A percentile compares a stretch with the other conserved stretches of the same genome.
phyloP scores from a whole-genome alignment of 2,113 vertebrate genomes.

The Lucifuga dentata region DNA sequence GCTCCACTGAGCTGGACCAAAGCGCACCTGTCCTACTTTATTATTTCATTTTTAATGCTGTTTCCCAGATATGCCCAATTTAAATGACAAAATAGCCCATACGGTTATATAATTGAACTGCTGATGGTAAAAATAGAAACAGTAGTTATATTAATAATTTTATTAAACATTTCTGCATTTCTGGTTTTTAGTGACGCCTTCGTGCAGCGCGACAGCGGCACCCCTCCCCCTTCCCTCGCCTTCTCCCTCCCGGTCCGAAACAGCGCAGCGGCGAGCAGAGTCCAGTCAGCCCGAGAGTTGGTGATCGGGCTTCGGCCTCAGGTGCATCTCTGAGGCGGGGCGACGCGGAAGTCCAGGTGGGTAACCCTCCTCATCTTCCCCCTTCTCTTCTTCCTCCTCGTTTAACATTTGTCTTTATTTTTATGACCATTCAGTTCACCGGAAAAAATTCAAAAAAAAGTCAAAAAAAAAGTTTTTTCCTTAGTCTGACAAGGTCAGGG shows the following conservation, averaged over 20 bases:
- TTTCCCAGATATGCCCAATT: background rate
- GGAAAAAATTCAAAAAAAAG: too few relatives aligned
- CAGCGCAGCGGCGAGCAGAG: constrained; percentile 26
- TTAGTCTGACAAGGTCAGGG: too few relatives aligned
- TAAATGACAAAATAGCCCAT: background rate
- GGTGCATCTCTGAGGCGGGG: constrained; percentile 80
- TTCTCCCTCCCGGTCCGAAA: constrained; percentile 31
- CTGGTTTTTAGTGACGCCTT: constrained; percentile 55
- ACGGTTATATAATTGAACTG: too few relatives aligned
- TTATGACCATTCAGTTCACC: too few relatives aligned
- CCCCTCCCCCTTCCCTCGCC: background rate
- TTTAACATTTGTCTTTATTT: background rate
- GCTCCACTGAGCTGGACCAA: constrained; percentile 35
- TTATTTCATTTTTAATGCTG: background rate
- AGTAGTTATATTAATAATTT: too few relatives aligned
- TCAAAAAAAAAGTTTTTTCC: too few relatives aligned
- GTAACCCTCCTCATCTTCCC: constrained; percentile 33
- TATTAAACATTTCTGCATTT: background rate
- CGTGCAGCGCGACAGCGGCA: constrained; percentile 53
- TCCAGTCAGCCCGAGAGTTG: constrained; percentile 52
- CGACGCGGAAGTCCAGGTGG: constrained; percentile 80
- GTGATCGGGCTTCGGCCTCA: constrained; percentile 82
- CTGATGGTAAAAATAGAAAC: too few relatives aligned
- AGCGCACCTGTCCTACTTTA: background rate
- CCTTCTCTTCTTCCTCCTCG: background rate